A percentile compares a stretch with the other conserved stretches of the same genome.
These are phyloP conservation scores for Eolophus roseicapilla DNA, from an alignment of 2,113 vertebrate species.

Conservation along the genomic window DNA sequence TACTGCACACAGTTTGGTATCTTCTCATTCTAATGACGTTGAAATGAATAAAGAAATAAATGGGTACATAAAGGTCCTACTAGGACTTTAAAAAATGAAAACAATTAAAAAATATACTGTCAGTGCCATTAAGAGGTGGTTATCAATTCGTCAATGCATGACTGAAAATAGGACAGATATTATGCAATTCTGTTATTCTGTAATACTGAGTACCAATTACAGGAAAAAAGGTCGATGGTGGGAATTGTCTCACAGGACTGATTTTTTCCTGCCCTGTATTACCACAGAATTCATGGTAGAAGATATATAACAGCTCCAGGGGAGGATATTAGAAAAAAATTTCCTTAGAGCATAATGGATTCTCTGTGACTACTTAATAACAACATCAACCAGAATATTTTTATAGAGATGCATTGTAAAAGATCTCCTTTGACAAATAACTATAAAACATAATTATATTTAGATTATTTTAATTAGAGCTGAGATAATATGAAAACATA, in stretches of 20 bases:
- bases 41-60: not conserved
- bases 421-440: not conserved
- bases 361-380: not conserved
- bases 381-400: not conserved
- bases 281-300: not conserved
- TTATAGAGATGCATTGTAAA: not conserved
- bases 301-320: not conserved
- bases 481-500: conserved; percentile 13
- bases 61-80: not conserved
- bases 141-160: not conserved
- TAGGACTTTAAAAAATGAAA: not conserved
- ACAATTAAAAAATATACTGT: not conserved
- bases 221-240: not conserved
- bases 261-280: not conserved
- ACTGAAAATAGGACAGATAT: not conserved
- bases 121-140: not conserved
- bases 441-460: conserved; percentile 18
- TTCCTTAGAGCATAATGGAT: not conserved
- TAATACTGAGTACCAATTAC: not conserved
- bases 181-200: not conserved
- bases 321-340: not conserved
- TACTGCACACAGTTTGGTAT: not conserved
- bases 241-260: not conserved
- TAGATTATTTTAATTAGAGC: conserved; percentile 42
- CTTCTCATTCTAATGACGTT: not conserved